Evolutionary conservation across 2,888 invertebrate species (phyloP).

Genomic region (Cartodere bifasciata): DNA sequence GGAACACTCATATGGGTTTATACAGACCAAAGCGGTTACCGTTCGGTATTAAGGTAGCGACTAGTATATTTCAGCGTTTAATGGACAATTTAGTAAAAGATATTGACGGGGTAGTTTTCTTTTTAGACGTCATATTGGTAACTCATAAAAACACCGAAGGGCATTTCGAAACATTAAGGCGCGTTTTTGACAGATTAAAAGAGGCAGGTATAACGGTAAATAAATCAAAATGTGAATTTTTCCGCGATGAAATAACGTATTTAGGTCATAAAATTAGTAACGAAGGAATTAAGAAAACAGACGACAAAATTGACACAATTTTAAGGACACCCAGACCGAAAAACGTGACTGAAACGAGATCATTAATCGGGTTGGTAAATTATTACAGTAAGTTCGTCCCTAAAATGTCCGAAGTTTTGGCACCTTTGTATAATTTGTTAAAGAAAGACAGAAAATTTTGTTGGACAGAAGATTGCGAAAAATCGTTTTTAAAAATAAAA

Average conservation of each 20-base stretch:
- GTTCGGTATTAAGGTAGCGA: too few species aligned
- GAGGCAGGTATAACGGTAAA: slow-evolving; percentile 22
- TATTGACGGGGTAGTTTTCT: slow-evolving; percentile 18
- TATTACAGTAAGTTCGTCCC: slow-evolving; percentile 14
- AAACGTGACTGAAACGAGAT: slow-evolving; percentile 8
- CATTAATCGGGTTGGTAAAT: slow-evolving; percentile 11
- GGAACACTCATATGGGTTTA: too few species aligned
- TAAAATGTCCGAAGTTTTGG: slow-evolving; percentile 9
- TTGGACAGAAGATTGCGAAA: slow-evolving; percentile 13
- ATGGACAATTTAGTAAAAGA: too few species aligned
- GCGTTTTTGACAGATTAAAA: slow-evolving; percentile 17
- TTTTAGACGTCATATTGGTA: slow-evolving; percentile 21
- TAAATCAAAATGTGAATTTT: slow-evolving; percentile 25
- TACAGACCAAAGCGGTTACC: too few species aligned
- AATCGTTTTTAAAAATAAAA: slow-evolving; percentile 13
- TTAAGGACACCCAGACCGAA: slow-evolving; percentile 2
- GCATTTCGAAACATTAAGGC: slow-evolving; percentile 17
- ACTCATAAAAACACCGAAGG: slow-evolving; percentile 13
- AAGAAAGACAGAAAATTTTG: slow-evolving; percentile 11
- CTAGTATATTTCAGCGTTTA: too few species aligned
- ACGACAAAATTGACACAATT: slow-evolving; percentile 11
- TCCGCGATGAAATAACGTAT: slow-evolving; percentile 22
- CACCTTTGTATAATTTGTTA: slow-evolving; percentile 13
- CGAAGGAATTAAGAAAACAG: slow-evolving; percentile 13
- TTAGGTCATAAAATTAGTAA: slow-evolving; percentile 19